Conservation (phyloP, 2,113 vertebrate genomes). For the Heterocephalus glaber region DNA sequence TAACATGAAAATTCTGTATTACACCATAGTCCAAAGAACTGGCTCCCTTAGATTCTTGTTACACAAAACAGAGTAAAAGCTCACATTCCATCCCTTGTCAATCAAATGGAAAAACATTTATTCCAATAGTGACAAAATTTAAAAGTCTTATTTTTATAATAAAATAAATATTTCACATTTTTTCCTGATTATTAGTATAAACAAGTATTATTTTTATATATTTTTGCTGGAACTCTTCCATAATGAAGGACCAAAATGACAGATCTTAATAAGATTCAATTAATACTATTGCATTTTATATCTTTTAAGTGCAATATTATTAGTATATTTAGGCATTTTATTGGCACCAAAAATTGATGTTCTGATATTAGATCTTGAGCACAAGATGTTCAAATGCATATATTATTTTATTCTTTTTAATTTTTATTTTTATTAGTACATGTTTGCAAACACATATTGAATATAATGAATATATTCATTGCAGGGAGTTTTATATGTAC, state of each 20-base stretch:
- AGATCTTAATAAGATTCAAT: not conserved
- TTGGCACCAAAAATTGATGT: not conserved
- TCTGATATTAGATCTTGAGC: not conserved
- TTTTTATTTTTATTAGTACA: no score
- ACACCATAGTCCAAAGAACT: not conserved
- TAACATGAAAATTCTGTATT: not conserved
- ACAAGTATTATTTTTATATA: not conserved
- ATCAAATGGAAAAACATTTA: not conserved
- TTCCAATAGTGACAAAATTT: not conserved
- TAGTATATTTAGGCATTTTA: not conserved
- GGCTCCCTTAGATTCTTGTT: not conserved
- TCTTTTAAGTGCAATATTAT: not conserved
- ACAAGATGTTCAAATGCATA: not conserved
- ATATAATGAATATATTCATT: no score
- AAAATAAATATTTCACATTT: not conserved
- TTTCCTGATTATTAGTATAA: not conserved
- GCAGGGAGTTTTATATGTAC: no score
- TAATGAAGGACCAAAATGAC: not conserved
- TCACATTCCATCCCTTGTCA: not conserved
- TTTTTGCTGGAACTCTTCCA: not conserved
- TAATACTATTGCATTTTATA: not conserved
- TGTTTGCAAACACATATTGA: no score
- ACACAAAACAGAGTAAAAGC: not conserved
- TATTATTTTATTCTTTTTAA: no score
- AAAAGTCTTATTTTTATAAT: no score